phyloP scores from a whole-genome alignment of 2,888 invertebrate genomes.

The Polyploca ridens region DNA sequence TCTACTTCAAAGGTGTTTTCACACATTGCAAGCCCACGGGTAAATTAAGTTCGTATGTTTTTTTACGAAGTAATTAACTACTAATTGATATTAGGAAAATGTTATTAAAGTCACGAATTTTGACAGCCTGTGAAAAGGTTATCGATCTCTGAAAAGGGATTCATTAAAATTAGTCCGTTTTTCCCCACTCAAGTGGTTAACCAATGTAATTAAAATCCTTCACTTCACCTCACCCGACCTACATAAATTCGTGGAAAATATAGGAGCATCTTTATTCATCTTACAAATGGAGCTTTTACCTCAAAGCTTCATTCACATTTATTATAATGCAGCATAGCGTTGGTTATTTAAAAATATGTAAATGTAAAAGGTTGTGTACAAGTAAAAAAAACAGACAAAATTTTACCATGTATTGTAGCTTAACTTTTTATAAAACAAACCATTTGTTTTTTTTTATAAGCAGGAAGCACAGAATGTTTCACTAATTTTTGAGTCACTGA shows the following conservation, averaged over 20 bases:
- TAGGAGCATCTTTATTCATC: conserved; percentile 8
- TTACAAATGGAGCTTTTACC: conserved; percentile 4
- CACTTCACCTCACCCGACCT: conserved; percentile 23
- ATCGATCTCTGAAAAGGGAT: conserved; percentile 25
- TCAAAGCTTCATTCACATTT: conserved; percentile 10
- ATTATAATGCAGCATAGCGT: conserved; percentile 6
- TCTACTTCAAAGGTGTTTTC: not conserved
- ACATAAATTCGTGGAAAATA: conserved; percentile 5
- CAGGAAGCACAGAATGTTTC: no score
- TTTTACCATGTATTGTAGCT: not conserved
- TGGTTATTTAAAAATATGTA: conserved; percentile 9
- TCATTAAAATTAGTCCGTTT: conserved; percentile 23
- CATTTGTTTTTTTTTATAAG: not conserved
- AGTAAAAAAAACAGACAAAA: not conserved
- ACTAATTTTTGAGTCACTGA: not conserved
- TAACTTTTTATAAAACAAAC: not conserved
- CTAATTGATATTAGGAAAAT: conserved; percentile 30
- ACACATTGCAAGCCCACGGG: not conserved
- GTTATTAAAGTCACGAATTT: conserved; percentile 29
- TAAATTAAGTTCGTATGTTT: not conserved
- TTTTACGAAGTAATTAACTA: conserved; percentile 15
- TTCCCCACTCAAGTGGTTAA: conserved; percentile 23
- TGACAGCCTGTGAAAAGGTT: conserved; percentile 18
- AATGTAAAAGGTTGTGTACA: not conserved
- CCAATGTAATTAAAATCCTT: conserved; percentile 33